Evolutionary conservation across 2,113 vertebrate species (phyloP).

Genomic region (Apodemus speciosus): DNA sequence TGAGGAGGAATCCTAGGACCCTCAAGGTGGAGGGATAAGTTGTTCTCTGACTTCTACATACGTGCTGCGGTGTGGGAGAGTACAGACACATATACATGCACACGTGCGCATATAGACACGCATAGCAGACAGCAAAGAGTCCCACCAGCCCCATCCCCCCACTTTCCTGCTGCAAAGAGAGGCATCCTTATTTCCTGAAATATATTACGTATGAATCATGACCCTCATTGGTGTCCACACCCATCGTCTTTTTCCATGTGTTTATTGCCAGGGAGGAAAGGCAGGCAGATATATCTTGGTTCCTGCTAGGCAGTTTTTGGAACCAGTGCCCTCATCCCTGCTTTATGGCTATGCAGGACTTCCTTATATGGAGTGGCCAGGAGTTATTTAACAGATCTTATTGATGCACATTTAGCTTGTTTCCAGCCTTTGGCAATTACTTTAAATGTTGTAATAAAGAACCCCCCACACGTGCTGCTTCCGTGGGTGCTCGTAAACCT

Average conservation of each 20-base stretch:
- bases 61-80: neutral
- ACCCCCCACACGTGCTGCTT: rapidly evolving
- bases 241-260: neutral
- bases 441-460: neutral
- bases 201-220: neutral
- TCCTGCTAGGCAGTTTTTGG: neutral
- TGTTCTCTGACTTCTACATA: neutral
- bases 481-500: rapidly evolving
- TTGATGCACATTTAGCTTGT: neutral
- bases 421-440: neutral
- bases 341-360: neutral
- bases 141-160: rapidly evolving
- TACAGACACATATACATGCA: neutral
- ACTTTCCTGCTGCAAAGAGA: neutral
- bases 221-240: neutral
- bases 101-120: neutral
- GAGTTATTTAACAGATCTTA: neutral
- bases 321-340: neutral
- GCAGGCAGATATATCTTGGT: neutral
- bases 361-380: neutral
- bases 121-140: neutral
- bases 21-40: neutral
- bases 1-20: neutral
- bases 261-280: no score
- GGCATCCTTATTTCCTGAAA: neutral